A percentile compares a stretch with the other conserved stretches of the same genome.
These are phyloP conservation scores for Himalopsyche tibetana DNA, from an alignment of 2,888 invertebrate species.

Conservation along the genomic window DNA sequence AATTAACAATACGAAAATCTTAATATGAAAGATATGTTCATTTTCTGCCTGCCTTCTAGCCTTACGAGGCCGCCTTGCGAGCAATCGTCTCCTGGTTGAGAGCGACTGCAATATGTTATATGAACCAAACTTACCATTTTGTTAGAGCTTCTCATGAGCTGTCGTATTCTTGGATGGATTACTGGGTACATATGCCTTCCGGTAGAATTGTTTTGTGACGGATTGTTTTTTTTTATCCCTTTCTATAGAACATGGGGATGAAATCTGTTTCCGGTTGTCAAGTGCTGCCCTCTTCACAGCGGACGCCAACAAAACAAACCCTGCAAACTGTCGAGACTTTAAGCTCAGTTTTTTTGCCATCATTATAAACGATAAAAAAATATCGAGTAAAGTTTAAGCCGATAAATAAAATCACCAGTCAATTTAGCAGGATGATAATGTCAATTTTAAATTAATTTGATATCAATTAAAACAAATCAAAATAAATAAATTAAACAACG, in stretches of 20 bases:
- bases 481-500: not conserved
- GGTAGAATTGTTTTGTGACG: conserved; percentile 26
- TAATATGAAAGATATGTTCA: no score
- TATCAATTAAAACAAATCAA: not conserved
- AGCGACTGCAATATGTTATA: no score
- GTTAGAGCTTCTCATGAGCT: not conserved
- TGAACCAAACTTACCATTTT: no score
- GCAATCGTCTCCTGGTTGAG: no score
- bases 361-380: conserved; percentile 8
- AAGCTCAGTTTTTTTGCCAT: not conserved
- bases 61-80: no score
- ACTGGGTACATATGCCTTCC: not conserved
- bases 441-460: not conserved
- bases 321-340: not conserved
- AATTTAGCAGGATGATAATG: not conserved
- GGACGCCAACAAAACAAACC: not conserved
- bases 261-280: not conserved
- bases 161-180: conserved; percentile 13
- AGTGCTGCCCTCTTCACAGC: not conserved
- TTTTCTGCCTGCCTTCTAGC: no score
- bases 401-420: not conserved
- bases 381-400: not conserved
- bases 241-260: conserved; percentile 49
- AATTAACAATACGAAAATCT: no score
- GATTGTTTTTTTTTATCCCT: conserved; percentile 28